phyloP scores from a whole-genome alignment of 2,888 invertebrate species.

The Seira ritae region DNA sequence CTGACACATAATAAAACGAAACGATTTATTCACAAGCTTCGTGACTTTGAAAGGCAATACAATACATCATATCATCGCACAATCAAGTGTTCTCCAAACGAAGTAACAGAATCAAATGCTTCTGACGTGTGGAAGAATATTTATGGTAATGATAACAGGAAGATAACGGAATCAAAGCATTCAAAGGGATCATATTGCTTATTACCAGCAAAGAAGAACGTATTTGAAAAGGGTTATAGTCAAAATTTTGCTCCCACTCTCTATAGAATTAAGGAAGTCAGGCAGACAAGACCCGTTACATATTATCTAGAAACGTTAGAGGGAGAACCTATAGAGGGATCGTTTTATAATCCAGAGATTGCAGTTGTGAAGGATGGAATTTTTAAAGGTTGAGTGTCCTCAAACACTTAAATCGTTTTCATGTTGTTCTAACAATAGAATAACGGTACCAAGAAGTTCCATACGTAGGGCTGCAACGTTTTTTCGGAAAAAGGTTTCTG shows the following conservation, averaged over 20 bases:
- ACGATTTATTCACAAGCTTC: not conserved
- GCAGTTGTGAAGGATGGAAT: not conserved
- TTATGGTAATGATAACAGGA: not conserved
- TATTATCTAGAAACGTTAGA: not conserved
- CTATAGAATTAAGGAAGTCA: not conserved
- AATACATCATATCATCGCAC: not conserved
- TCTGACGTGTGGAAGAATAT: not conserved
- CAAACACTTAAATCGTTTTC: not conserved
- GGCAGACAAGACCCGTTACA: not conserved
- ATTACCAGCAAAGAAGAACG: not conserved
- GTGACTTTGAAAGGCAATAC: not conserved
- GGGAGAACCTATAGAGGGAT: not conserved
- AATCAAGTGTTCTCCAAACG: not conserved
- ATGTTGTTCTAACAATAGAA: not conserved
- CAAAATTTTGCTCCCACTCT: not conserved
- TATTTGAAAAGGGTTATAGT: not conserved
- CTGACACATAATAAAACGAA: slow-evolving; percentile 17
- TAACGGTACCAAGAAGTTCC: too few relatives aligned
- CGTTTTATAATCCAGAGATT: not conserved
- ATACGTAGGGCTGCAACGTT: too few relatives aligned
- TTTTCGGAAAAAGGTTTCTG: too few relatives aligned
- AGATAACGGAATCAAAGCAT: not conserved
- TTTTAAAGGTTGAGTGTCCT: too few relatives aligned
- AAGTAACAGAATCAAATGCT: not conserved
- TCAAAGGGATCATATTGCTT: not conserved